These are phyloP conservation scores for Pseudopodoces humilis DNA, from an alignment of 2,113 vertebrate genomes.

Conservation along the genomic window DNA sequence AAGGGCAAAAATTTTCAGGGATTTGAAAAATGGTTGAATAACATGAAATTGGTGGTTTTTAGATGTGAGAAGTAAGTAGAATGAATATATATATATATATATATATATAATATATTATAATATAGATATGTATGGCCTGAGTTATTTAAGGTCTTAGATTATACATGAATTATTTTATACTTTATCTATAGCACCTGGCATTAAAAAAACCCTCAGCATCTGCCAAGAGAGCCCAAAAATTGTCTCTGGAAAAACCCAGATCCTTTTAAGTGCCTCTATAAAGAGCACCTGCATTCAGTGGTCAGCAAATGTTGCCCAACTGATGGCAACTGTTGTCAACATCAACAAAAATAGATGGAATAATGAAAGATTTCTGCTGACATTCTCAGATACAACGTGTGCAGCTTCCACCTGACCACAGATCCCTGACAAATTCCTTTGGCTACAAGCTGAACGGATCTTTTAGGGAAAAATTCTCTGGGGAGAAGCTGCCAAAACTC, in stretches of 20 bases:
- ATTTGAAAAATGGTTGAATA: neutral
- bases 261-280: neutral
- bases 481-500: neutral
- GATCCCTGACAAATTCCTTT: neutral
- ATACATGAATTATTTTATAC: neutral
- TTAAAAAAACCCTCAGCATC: neutral
- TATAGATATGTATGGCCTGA: neutral
- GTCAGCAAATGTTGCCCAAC: neutral
- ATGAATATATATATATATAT: neutral
- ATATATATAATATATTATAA: neutral
- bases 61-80: neutral
- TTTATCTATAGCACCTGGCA: neutral
- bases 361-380: slow-evolving; percentile 7
- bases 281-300: slow-evolving; percentile 1
- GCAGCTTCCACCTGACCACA: neutral
- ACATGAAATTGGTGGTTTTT: neutral
- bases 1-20: neutral
- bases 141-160: neutral
- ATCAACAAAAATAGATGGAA: slow-evolving; percentile 5
- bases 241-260: neutral
- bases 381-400: neutral
- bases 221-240: neutral
- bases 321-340: neutral
- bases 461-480: neutral
- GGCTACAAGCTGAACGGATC: neutral